Percentiles rank a stretch among this genome's conserved stretches.
These are phyloP conservation scores for Hyalella azteca DNA, from an alignment of 2,888 invertebrate species.

Conservation along the genomic window DNA sequence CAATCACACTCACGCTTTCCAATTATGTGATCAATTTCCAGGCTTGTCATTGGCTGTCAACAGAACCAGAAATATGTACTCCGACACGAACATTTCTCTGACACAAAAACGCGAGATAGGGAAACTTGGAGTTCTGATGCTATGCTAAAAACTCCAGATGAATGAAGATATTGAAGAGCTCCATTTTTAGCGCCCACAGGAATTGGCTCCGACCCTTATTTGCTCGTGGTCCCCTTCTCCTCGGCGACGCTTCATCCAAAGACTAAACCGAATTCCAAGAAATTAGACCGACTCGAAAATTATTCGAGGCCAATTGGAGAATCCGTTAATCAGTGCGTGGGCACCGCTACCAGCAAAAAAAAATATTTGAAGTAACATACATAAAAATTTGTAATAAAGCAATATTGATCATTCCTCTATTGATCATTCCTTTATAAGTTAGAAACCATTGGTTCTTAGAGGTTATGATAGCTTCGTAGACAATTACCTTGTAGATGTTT, in stretches of 20 bases:
- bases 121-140: slow-evolving; percentile 5
- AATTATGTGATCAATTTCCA: slow-evolving; percentile 41
- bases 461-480: no score
- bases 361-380: not conserved
- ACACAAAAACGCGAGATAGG: slow-evolving; percentile 6
- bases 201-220: not conserved
- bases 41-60: slow-evolving; percentile 40
- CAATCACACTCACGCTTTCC: slow-evolving; percentile 35
- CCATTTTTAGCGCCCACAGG: not conserved
- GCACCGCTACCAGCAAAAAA: not conserved
- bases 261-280: no score
- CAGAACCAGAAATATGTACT: slow-evolving; percentile 19
- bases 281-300: no score
- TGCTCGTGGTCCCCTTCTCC: not conserved
- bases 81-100: slow-evolving; percentile 33
- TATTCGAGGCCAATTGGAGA: no score
- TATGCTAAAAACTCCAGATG: not conserved
- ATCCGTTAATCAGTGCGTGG: no score
- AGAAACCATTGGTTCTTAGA: no score
- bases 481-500: no score
- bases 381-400: not conserved
- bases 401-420: not conserved
- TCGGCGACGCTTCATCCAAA: no score
- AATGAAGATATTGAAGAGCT: slow-evolving; percentile 32
- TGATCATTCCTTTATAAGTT: not conserved